Evolutionary conservation across 2,888 invertebrate genomes (phyloP), one percentile per base, ranked within the genome.

Genomic region (Nemurella pictetii): DNA sequence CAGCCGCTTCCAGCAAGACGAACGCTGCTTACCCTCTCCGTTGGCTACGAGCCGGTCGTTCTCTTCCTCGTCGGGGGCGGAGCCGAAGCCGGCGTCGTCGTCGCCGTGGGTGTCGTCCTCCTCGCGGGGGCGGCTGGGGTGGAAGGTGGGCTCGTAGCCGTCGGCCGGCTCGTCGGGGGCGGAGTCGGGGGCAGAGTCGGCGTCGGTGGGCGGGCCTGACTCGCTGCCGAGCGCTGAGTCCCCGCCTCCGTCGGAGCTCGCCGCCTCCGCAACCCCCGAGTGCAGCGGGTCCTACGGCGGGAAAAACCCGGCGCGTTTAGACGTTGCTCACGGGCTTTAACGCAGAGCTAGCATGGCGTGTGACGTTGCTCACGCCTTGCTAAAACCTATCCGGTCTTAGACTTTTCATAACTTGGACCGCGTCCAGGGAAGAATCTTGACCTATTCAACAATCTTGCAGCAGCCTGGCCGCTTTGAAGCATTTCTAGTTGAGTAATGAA

Each of bases 31-130:
- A 55, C 55, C 55, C 15, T 20, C 55, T 20, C 55, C 55, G 55
- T 55, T 12, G 20, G 9, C 15, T 55, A 2, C 55, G 20, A 55
- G 55, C 9, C 15, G 9, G 1, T 55, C 55, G 55, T 20, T 55
- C 15, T 20, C 55, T 12, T 55, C 55, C 15, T 55, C 55, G 9
- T 20, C 55, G 55, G 55, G 15, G 15, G 55, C 55, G 15, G 55
- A 55, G 15, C 20, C 55, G 55, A 55, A 55, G 9, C 55, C 55
- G 20, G 55, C 55, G 32, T 80, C 35, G 20, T 84, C 84, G 73
- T 30, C 75, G 75, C 84, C 75, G 27, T 88, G 88, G n/a, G 89
- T 89, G 27, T 88, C 89, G 29, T 89, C 89, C n/a, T n/a, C n/a
- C n/a, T n/a, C n/a, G n/a, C n/a, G n/a, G n/a, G n/a, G n/a, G n/a